These are phyloP conservation scores for Drosophila differens DNA, from an alignment of 2,888 invertebrate genomes.

Conservation along the genomic window DNA sequence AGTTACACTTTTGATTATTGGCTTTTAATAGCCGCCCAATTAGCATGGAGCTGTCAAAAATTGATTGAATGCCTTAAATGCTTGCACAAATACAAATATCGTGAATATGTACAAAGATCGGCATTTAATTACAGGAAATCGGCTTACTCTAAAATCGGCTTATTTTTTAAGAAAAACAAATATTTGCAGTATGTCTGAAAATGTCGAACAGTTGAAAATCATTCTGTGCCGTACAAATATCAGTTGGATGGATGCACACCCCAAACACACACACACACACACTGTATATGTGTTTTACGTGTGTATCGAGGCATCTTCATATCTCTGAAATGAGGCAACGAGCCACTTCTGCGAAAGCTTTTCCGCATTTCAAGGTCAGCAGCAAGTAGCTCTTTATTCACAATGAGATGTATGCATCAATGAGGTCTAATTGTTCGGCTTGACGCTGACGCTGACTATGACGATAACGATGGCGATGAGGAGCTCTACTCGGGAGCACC, in stretches of 20 bases:
- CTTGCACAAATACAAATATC: not conserved
- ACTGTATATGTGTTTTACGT: not conserved
- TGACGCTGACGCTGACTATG: conserved; percentile 41
- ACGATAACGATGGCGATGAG: conserved; percentile 9
- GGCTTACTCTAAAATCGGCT: conserved; percentile 54
- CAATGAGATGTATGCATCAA: conserved; percentile 56
- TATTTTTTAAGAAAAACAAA: conserved; percentile 27
- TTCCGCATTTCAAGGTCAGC: conserved; percentile 68
- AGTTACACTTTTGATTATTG: conserved; percentile 5
- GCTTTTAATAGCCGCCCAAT: conserved; percentile 37
- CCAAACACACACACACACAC: conserved; percentile 17
- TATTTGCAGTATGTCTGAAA: conserved; percentile 31
- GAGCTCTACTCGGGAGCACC: conserved; percentile 9
- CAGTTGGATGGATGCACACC: conserved; percentile 33
- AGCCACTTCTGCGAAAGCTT: conserved; percentile 52
- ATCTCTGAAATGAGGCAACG: conserved; percentile 35
- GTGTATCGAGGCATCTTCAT: conserved; percentile 50
- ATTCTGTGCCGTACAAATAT: conserved; percentile 26
- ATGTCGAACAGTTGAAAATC: conserved; percentile 21
- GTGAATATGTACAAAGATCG: conserved; percentile 17
- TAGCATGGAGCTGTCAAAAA: conserved; percentile 46
- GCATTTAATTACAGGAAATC: conserved; percentile 64
- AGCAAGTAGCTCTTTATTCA: conserved; percentile 68
- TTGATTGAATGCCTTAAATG: conserved; percentile 7
- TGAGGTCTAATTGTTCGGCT: conserved; percentile 75